Evolutionary conservation across 2,888 invertebrate species (phyloP), one percentile per base, ranked within the genome.

Genomic region (Andrena chrysosceles): DNA sequence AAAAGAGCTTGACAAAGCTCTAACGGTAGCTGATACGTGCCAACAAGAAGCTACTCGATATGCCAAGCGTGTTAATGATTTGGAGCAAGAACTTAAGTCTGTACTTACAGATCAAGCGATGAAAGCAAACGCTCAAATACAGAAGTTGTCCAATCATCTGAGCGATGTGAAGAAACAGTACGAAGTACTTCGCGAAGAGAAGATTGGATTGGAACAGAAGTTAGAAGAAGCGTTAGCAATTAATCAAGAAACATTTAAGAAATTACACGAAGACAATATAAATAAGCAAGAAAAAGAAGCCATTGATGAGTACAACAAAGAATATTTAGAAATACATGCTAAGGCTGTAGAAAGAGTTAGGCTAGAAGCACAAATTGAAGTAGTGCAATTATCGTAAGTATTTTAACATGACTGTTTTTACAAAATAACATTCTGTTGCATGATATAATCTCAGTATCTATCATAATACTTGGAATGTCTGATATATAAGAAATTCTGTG

Each of bases 311-410:
- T 92, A 91, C 60, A 93, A 93, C 73, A 93, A 93, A 78, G 92
- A 93, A 70, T 93, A 93, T 80, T 83, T 93, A 70, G 93, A 91
- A 52, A 92, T 93, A 86, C 93, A 93, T 66, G 91, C 92, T 70
- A 92, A 93, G 88, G 91, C 93, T n/a, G 87, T 93, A 60, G 92
- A 92, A 68, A 90, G 90, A 83, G 90, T 93, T 13, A 89, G 91
- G 42, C 90, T 93, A 81, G 93, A 93, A 71, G 91, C 92, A 64
- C 89, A 92, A 69, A 76, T 89, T 26, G 91, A 93, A 87, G 87
- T 91, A 87, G 91, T 92, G 89, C 92, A 93, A 90, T 91, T 93
- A 84, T 85, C 91, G 93, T 93, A 83, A 91, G 91, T 89, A 80
- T 70, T 42, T 16, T 13, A 16, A 49, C 26, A 8, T 52, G 10